phyloP scores from a whole-genome alignment of 2,797 vertebrate genomes.

The Ambastaia sidthimunki region DNA sequence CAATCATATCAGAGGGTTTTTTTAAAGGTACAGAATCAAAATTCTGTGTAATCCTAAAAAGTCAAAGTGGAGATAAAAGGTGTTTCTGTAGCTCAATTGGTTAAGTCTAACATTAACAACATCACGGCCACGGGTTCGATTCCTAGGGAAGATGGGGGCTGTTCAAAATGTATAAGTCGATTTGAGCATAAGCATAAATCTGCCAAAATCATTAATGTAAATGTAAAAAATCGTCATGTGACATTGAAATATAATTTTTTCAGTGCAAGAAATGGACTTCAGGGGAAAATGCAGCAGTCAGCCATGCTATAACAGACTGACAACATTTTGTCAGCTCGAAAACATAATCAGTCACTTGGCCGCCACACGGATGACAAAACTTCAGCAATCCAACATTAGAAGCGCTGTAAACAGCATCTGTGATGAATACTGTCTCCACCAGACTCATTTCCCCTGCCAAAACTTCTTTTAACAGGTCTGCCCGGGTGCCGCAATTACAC shows the following conservation, averaged over 20 bases:
- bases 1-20: too few species aligned
- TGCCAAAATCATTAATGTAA: too few species aligned
- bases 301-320: slow-evolving; percentile 24
- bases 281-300: slow-evolving; percentile 23
- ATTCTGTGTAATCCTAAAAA: too few species aligned
- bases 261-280: slow-evolving; percentile 22
- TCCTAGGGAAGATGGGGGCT: too few species aligned
- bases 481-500: slow-evolving; percentile 51
- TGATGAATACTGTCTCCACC: slow-evolving; percentile 45
- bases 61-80: too few species aligned
- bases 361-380: slow-evolving; percentile 21
- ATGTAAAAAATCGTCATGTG: neutral
- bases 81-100: too few species aligned
- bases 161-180: too few species aligned
- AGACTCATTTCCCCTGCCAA: slow-evolving; percentile 42
- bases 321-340: slow-evolving; percentile 39
- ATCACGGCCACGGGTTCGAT: too few species aligned
- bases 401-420: slow-evolving; percentile 46
- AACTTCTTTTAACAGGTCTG: slow-evolving; percentile 43
- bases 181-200: too few species aligned
- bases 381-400: slow-evolving; percentile 39
- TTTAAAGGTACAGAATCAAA: too few species aligned
- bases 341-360: slow-evolving; percentile 36
- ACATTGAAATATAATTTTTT: neutral
- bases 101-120: too few species aligned